phyloP scores from a whole-genome alignment of 2,797 vertebrate genomes.

The Acipenser transmontanus region DNA sequence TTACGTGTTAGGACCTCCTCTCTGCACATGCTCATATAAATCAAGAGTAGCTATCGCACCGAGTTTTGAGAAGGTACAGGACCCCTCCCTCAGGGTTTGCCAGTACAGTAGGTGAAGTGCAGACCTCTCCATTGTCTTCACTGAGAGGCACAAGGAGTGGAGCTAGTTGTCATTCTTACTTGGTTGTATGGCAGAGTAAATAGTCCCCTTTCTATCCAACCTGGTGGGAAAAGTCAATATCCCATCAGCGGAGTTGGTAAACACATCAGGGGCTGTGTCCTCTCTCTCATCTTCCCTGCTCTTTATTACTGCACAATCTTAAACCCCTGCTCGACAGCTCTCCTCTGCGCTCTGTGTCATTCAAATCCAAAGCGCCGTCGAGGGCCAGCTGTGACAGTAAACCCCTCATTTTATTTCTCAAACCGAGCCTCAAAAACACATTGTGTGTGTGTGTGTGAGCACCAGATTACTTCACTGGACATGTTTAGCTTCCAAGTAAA shows the following conservation, averaged over 20 bases:
- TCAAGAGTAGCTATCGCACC: background rate
- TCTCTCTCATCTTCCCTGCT: conserved; percentile 60
- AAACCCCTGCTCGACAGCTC: conserved; percentile 55
- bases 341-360: conserved; percentile 54
- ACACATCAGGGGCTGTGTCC: conserved; percentile 67
- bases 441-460: background rate
- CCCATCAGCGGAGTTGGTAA: conserved; percentile 72
- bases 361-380: conserved; percentile 45
- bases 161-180: conserved; percentile 62
- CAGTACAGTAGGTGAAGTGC: background rate
- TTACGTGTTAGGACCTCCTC: too few species aligned
- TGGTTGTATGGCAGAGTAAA: conserved; percentile 65
- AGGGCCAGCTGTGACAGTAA: conserved; percentile 16
- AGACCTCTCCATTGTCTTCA: conserved; percentile 42
- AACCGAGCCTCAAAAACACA: background rate
- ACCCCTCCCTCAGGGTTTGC: too few species aligned
- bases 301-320: conserved; percentile 50
- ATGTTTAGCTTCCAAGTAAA: background rate
- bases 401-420: conserved; percentile 5
- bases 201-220: conserved; percentile 73
- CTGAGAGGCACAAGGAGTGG: conserved; percentile 50
- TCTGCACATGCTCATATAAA: too few species aligned
- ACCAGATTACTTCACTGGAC: background rate
- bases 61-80: background rate
- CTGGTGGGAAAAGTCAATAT: conserved; percentile 79